Conservation (phyloP, 2,797 vertebrate species). For the Botia almorhae region DNA sequence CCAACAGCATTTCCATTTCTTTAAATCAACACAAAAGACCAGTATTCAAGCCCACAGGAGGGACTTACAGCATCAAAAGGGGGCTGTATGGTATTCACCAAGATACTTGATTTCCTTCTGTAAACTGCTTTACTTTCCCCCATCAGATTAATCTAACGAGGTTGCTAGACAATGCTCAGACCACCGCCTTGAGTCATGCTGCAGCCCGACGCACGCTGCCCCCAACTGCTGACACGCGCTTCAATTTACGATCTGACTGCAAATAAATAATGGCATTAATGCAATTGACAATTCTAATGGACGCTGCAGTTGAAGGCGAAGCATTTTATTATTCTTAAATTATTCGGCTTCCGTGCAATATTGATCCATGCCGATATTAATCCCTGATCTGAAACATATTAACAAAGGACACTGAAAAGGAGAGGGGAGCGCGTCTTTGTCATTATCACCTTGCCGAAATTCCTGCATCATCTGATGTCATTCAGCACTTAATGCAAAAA, state of each 20-base stretch:
- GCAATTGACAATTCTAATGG: slow-evolving; percentile 16
- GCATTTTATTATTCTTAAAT: neutral
- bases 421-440: slow-evolving; percentile 61
- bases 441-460: slow-evolving; percentile 51
- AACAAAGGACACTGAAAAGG: slow-evolving; percentile 64
- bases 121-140: neutral
- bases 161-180: slow-evolving; percentile 52
- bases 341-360: slow-evolving; percentile 28
- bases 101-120: slow-evolving; percentile 56
- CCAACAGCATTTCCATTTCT: slow-evolving; percentile 62
- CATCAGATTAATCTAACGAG: slow-evolving; percentile 8
- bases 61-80: slow-evolving; percentile 47
- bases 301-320: slow-evolving; percentile 35
- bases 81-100: slow-evolving; percentile 54
- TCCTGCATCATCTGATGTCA: slow-evolving; percentile 44
- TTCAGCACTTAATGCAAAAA: slow-evolving; percentile 29
- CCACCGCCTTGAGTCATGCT: slow-evolving; percentile 51
- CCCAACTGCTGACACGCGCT: slow-evolving; percentile 13
- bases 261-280: slow-evolving; percentile 12
- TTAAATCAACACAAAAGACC: slow-evolving; percentile 68
- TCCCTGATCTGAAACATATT: slow-evolving; percentile 39
- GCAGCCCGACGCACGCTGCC: slow-evolving; percentile 16
- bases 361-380: neutral
- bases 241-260: slow-evolving; percentile 33
- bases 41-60: neutral